phyloP scores from a whole-genome alignment of 2,888 invertebrate genomes.

The Heliconius cydno region DNA sequence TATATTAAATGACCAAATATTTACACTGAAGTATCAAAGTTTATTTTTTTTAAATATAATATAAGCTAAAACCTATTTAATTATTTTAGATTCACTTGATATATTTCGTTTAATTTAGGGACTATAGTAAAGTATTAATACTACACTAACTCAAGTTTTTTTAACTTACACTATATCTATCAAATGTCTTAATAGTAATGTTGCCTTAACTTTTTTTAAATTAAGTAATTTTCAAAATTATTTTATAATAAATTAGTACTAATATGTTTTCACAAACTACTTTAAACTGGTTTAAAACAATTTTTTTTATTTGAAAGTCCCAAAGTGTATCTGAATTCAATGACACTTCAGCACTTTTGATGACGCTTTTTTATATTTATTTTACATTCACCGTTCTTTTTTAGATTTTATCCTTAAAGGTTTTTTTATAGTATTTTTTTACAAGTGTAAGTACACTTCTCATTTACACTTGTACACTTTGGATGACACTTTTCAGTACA shows the following conservation, averaged over 20 bases:
- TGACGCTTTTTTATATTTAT: not conserved
- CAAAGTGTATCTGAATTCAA: not conserved
- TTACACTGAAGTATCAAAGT: constrained; percentile 3
- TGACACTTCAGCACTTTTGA: not conserved
- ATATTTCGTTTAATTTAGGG: not conserved
- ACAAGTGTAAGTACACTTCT: not conserved
- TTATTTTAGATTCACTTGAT: not conserved
- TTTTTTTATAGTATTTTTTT: not conserved
- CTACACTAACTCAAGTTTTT: constrained; percentile 21
- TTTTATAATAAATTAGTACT: not conserved
- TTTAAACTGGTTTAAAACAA: not conserved
- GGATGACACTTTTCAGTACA: not conserved
- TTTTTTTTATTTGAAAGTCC: too few species aligned
- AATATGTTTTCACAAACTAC: not conserved
- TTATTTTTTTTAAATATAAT: not conserved
- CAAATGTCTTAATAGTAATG: not conserved
- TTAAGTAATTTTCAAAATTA: not conserved
- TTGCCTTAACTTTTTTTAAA: not conserved
- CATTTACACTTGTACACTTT: constrained; percentile 1
- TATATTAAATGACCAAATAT: constrained; percentile 13
- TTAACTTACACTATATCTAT: not conserved
- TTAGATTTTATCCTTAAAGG: not conserved
- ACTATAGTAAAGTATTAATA: constrained; percentile 8
- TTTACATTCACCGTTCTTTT: not conserved
- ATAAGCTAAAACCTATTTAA: not conserved